phyloP scores from a whole-genome alignment of 2,797 vertebrate genomes.

The Phaenicophaeus curvirostris region DNA sequence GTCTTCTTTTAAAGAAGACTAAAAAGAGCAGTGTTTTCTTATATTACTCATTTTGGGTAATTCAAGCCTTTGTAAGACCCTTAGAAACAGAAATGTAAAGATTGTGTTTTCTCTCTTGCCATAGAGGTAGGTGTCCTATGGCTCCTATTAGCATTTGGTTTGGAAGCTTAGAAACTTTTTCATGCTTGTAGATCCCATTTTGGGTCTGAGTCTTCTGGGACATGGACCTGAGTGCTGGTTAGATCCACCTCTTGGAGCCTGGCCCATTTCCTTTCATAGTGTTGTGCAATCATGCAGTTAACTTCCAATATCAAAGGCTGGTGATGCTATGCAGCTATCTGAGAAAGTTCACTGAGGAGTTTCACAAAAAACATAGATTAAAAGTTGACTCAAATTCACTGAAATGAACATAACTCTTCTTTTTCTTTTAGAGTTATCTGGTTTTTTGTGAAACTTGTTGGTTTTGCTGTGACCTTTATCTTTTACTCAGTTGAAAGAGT shows the following conservation, averaged over 20 bases:
- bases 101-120: background rate
- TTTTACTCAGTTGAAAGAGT: conserved; percentile 35
- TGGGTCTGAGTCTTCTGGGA: background rate
- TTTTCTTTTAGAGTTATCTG: conserved; percentile 66
- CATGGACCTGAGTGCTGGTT: background rate
- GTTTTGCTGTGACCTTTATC: conserved; percentile 78
- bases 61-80: background rate
- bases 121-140: accelerated
- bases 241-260: background rate
- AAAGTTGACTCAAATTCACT: conserved; percentile 75
- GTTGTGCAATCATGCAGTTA: background rate
- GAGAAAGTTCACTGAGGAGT: conserved; percentile 77
- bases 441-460: conserved; percentile 78
- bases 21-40: background rate
- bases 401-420: conserved; percentile 62
- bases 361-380: conserved; percentile 75
- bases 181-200: background rate
- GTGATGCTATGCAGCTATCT: background rate
- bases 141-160: background rate
- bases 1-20: background rate
- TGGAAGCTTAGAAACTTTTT: background rate
- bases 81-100: background rate
- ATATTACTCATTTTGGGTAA: background rate
- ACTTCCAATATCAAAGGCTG: conserved; percentile 13
- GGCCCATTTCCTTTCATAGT: background rate